Evolutionary conservation across 2,113 vertebrate genomes (phyloP).

Genomic region (Cnemophilus loriae): DNA sequence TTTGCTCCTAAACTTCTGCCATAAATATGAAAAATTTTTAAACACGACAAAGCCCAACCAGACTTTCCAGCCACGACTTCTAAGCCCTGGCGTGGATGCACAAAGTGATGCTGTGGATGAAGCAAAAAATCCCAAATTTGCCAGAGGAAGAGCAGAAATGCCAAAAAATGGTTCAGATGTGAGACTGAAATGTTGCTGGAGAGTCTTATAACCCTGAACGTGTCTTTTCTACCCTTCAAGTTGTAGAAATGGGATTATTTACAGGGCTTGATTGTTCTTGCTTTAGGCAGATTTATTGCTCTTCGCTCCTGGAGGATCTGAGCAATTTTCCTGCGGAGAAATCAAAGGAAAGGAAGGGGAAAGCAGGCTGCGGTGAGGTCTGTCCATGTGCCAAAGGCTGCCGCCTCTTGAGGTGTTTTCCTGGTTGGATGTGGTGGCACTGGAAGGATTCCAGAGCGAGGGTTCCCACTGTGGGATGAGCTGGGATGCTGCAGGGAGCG

Average conservation of each 20-base stretch:
- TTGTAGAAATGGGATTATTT: not conserved
- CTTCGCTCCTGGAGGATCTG: not conserved
- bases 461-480: not conserved
- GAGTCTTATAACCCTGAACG: rapidly evolving
- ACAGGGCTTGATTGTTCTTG: not conserved
- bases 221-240: not conserved
- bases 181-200: not conserved
- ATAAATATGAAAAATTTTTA: not conserved
- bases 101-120: not conserved
- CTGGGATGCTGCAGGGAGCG: not conserved
- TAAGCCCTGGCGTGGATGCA: not conserved
- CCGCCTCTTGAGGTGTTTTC: not conserved
- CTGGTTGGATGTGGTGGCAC: not conserved
- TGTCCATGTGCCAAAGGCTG: not conserved
- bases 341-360: not conserved
- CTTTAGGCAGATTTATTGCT: not conserved
- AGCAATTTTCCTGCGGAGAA: not conserved
- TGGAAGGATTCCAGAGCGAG: not conserved
- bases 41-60: not conserved
- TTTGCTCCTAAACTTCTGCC: not conserved
- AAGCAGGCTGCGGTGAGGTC: not conserved
- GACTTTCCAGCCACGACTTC: not conserved
- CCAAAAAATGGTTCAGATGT: not conserved
- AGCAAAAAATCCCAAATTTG: not conserved
- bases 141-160: not conserved